Conservation (phyloP, 1,140 invertebrate genomes). For the Notospermus geniculatus region DNA sequence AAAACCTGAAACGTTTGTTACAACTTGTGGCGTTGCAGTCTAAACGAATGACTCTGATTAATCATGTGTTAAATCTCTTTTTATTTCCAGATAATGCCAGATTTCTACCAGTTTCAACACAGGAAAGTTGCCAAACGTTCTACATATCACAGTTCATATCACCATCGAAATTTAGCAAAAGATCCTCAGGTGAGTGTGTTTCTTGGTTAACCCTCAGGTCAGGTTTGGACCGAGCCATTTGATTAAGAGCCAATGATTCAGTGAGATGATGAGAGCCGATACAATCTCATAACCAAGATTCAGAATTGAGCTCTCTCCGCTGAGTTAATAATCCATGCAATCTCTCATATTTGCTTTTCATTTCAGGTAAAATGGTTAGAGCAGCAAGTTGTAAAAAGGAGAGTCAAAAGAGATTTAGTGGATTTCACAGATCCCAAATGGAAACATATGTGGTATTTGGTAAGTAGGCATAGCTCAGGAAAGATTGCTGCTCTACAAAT, state of each 20-base stretch:
- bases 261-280: not conserved
- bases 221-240: not conserved
- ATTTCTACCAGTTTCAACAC: constrained; percentile 41
- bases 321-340: not conserved
- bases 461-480: constrained; percentile 24
- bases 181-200: constrained; percentile 28
- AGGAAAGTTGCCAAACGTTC: constrained; percentile 39
- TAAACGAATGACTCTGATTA: not conserved
- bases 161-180: constrained; percentile 28
- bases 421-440: constrained; percentile 54
- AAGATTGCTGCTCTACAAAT: too few species aligned
- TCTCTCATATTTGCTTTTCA: constrained; percentile 3
- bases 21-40: too few species aligned
- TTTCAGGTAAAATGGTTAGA: constrained; percentile 71
- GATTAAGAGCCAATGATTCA: not conserved
- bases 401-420: constrained; percentile 75
- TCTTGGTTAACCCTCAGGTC: not conserved
- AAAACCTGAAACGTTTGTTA: too few species aligned
- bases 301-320: not conserved
- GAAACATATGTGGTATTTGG: constrained; percentile 54
- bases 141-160: constrained; percentile 26
- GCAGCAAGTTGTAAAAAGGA: constrained; percentile 83
- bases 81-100: constrained; percentile 38
- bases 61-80: constrained; percentile 3
- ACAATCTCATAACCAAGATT: not conserved